These are phyloP conservation scores for Sympetrum striolatum DNA, from an alignment of 2,888 invertebrate species.

Conservation along the genomic window DNA sequence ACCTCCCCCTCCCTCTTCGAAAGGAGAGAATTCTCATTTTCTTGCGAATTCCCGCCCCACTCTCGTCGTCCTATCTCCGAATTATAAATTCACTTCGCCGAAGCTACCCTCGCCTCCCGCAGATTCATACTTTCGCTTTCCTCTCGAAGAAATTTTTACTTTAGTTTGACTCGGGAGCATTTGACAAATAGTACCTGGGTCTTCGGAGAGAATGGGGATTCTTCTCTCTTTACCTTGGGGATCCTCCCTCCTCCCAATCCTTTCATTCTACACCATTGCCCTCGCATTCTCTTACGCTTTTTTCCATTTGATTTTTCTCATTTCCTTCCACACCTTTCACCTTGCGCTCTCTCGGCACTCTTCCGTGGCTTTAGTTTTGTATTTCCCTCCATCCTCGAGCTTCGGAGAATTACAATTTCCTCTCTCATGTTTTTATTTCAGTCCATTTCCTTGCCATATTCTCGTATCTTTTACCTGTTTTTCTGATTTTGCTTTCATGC, in stretches of 20 bases:
- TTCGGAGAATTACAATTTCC: too few relatives aligned
- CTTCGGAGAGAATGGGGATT: neutral
- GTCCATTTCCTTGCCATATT: too few relatives aligned
- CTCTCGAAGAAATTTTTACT: neutral
- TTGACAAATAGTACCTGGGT: neutral
- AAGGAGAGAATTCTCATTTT: neutral
- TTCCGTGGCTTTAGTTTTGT: neutral
- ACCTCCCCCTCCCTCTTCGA: neutral
- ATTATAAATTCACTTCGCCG: constrained; percentile 14
- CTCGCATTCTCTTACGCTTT: neutral
- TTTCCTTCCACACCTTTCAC: neutral
- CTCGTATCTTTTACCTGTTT: too few relatives aligned
- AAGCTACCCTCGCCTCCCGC: neutral
- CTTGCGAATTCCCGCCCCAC: neutral
- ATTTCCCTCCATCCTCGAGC: too few relatives aligned
- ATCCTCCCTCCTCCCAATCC: neutral
- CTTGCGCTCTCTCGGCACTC: neutral
- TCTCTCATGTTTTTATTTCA: too few relatives aligned
- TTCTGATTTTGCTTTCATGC: too few relatives aligned
- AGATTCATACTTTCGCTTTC: neutral
- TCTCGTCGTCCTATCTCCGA: neutral
- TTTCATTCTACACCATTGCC: neutral
- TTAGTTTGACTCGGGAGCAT: neutral
- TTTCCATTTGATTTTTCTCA: neutral
- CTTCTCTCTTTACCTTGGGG: constrained; percentile 2